phyloP scores from a whole-genome alignment of 2,888 invertebrate genomes.

The Adela reaumurella region DNA sequence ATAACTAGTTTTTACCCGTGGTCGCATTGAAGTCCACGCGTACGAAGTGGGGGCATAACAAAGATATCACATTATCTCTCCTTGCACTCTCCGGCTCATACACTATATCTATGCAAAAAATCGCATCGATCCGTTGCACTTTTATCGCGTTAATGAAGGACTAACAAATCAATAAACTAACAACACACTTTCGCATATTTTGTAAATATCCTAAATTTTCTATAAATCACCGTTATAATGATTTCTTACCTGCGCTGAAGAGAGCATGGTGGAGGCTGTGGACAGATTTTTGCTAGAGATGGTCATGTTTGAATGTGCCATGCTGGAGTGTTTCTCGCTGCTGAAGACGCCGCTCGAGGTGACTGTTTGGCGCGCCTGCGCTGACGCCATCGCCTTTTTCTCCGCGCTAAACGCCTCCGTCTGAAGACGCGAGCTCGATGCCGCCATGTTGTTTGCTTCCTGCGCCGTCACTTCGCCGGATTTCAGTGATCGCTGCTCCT shows the following conservation, averaged over 20 bases:
- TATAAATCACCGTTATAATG: not conserved
- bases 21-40: too few species aligned
- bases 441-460: conserved; percentile 81
- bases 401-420: conserved; percentile 85
- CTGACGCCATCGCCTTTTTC: conserved; percentile 69
- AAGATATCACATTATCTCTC: too few species aligned
- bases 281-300: conserved; percentile 73
- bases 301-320: conserved; percentile 78
- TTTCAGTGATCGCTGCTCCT: conserved; percentile 83
- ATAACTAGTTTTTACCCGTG: too few species aligned
- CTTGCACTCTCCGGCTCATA: too few species aligned
- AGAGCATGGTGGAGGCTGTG: conserved; percentile 58
- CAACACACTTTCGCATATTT: too few species aligned
- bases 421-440: conserved; percentile 78
- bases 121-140: too few species aligned
- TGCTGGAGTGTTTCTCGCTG: conserved; percentile 63
- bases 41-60: too few species aligned
- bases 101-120: too few species aligned
- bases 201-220: too few species aligned
- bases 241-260: conserved; percentile 43
- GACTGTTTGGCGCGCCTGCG: conserved; percentile 76
- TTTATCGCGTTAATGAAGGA: too few species aligned
- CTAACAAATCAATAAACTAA: too few species aligned
- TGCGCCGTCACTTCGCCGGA: conserved; percentile 82
- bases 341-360: conserved; percentile 77